Evolutionary conservation across 2,113 vertebrate species (phyloP), one percentile per base, ranked within the genome.

Genomic region (Nannospalax galili): DNA sequence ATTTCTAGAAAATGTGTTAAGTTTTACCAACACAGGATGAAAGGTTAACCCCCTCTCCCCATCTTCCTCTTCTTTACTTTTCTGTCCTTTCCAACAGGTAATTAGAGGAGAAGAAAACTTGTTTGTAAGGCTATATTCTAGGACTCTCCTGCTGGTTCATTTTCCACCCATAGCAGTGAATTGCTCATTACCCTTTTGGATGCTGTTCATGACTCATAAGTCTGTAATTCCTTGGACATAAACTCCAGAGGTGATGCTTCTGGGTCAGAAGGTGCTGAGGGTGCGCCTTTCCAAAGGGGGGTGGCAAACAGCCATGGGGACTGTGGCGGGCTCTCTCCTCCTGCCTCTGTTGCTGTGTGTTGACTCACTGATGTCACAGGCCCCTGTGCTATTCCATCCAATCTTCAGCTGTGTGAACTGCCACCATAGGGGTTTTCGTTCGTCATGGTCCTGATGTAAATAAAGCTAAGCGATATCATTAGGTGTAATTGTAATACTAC

Each of bases 1-100:
- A 10, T 94, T 97, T 60, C 32, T 82, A 70, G 74, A 64, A 85
- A 91, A 7, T 52, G 15, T 22, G 28, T 60, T 92, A 45, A 70
- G 64, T 89, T 94, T 92, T 95, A 72, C 67, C 79, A 86, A 11
- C 64, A 62, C 85, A 84, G 26, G 2, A 37, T 79, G 20, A 9
- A 62, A 15, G 48, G 32, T 35, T 16, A 35, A 7, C 75, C 78
- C 64, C n/a, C 19, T 74, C 15, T 56, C 35, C 5, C 17, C 69
- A 56, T 60, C 16, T 8, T 19, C 17, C 28, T 80, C 3, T 79
- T 88, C 20, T 52, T 26, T 80, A 84, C 30, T 67, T 17, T 79
- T 62, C 42, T 93, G 72, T 73, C 7, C 1, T 8, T 48, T 35
- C 35, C 42, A 58, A 69, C 11, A 79, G 40, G 19, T 48, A 2